Base-by-base conservation (phyloP, 1,140 invertebrate genomes). In the Sarcophaga bullata region DNA sequence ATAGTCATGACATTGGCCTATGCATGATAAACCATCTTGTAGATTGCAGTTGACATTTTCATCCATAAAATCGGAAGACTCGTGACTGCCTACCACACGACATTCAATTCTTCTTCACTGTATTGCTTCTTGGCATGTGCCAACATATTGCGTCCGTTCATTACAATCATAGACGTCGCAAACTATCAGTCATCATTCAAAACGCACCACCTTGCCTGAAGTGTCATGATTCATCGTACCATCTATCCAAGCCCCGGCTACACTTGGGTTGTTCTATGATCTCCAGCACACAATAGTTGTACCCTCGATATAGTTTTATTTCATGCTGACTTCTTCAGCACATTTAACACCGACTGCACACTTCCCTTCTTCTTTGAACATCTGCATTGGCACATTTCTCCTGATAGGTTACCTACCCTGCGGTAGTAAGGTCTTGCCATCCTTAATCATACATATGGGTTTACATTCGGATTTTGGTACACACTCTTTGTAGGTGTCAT, bases 331-430 rank as follows among this genome's bases (percentile, higher is more conserved):
- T 6, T 84, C 82, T 5, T 78, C 82, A 49, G 82, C 84, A 85
- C 95, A 95, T 10, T 95, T 93, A 73, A 93, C 91, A 15, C 95
- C 95, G n/a, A 83, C 92, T 93, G 85, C 95, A 96, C 1, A 93
- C 91, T 84, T 93, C 92, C 92, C 82, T 93, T 92, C 3, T 93
- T 93, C 82, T 93, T 92, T 9, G 88, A 89, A 84, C 95, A 96
- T 82, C 92, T 93, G 85, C 96, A 97, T 92, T 94, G 85, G 96
- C 94, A 88, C 96, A 97, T 0, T 91, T 92, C 86, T 96, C 95
- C 82, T 93, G 92, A 81, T 93, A 92, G 0, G 96, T 92, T 19
- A 94, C 83, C 87, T 97, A 8, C 96, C 96, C 90, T 97, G 96
- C 81, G 94, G 93, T 37, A 37, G 25, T 85, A 95, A 94, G 8